Conservation (phyloP, 2,888 invertebrate genomes). For the Lepidocyrtinus sp. region DNA sequence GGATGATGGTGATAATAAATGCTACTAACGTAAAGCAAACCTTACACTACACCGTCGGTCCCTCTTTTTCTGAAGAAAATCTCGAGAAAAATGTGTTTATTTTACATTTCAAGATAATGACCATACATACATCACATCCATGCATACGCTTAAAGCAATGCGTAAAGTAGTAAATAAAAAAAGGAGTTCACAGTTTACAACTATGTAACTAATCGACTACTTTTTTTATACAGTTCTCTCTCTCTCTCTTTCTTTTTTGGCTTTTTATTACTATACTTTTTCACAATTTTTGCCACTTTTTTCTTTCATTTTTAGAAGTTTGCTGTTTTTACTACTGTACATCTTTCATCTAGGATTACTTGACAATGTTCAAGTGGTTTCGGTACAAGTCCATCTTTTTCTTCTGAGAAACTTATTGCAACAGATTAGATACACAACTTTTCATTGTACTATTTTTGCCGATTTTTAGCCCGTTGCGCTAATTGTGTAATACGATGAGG, state of each 20-base stretch:
- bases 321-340: background rate
- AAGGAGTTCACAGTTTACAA: background rate
- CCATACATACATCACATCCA: background rate
- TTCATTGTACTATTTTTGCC: background rate
- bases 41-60: background rate
- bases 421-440: background rate
- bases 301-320: background rate
- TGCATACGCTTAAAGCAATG: background rate
- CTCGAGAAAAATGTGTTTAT: background rate
- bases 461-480: background rate
- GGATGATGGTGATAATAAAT: background rate
- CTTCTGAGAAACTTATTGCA: background rate
- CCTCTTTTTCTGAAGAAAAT: background rate
- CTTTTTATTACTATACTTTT: too few relatives aligned
- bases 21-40: background rate
- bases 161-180: background rate
- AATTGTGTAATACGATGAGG: constrained; percentile 50
- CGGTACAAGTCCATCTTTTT: background rate
- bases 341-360: background rate
- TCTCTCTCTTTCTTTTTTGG: too few relatives aligned
- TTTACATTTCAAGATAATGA: background rate
- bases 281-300: background rate
- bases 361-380: background rate
- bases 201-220: too few relatives aligned
- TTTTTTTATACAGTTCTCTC: too few relatives aligned